Base-by-base conservation (phyloP, 2,113 vertebrate genomes). In the Platichthys flesus region DNA sequence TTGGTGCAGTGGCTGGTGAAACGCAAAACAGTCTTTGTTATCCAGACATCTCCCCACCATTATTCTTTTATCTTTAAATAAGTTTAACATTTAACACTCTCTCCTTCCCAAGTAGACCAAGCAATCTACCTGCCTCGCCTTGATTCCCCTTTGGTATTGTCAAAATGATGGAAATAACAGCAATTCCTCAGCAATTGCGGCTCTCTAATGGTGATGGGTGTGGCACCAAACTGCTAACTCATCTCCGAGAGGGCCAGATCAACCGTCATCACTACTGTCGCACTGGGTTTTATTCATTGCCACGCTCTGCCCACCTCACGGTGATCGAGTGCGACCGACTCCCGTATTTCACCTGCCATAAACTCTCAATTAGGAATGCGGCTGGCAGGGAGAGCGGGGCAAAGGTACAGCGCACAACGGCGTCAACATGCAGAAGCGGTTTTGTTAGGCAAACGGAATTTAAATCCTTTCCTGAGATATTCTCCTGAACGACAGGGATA, bases 231-330 rank as follows among this genome's bases (percentile, higher is more conserved):
- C 90, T 80, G 88, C 89, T 78, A 91, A 91, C 85, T 88, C 85
- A 87, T 91, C 91, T 90, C 86, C 57, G 73, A 15, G 75, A 84
- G 87, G 85, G 74, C 74, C 74, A 83, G 87, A 86, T 89, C 84
- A 87, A 81, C 76, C 71, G 70, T 89, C 88, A 91, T 90, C 88
- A 85, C 85, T 72, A 85, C 86, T 91, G 90, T 91, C 89, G 79
- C 67, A 9, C 56, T 55, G 68, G 76, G 67, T 87, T 87, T 87
- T 86, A 91, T 91, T 90, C 82, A 93, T 88, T 55, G 76, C 79
- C 73, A 66, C 54, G 8, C 68, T 84, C 81, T 68, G 78, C 80
- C 68, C 85, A 87, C 72, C 82, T 76, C 61, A 47, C 16, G 56
- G 82, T 83, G 89, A 90, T 90, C 57, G 78, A 90, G 76, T 78